Evolutionary conservation across 2,888 invertebrate genomes (phyloP).

Genomic region (Agriopis marginaria): DNA sequence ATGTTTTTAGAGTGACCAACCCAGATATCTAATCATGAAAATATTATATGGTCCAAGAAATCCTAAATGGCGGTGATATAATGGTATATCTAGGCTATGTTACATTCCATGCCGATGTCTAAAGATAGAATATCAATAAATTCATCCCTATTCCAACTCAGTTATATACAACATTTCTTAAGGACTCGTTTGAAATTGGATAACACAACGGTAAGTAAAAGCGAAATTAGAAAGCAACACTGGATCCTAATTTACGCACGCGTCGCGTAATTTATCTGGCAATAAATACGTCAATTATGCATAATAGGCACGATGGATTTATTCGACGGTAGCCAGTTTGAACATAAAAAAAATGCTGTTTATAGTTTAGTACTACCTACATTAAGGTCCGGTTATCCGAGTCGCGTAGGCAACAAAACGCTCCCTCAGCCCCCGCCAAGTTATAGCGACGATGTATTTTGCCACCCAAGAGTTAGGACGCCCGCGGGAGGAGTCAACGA

Average conservation of each 20-base stretch:
- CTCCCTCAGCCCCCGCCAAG: too few species aligned
- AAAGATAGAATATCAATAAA: neutral
- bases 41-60: too few species aligned
- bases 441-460: too few species aligned
- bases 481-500: too few species aligned
- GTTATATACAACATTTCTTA: neutral
- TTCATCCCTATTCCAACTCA: neutral
- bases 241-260: conserved; percentile 67
- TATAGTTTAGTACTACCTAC: neutral
- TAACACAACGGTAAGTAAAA: conserved; percentile 52
- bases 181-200: conserved; percentile 50
- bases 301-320: conserved; percentile 65
- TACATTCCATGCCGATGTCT: neutral
- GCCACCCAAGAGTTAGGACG: too few species aligned
- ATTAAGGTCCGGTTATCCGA: too few species aligned
- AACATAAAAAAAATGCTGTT: conserved; percentile 36
- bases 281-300: conserved; percentile 76
- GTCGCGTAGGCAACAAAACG: too few species aligned
- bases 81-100: neutral
- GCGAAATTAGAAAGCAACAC: conserved; percentile 62
- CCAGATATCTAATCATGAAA: too few species aligned
- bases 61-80: too few species aligned
- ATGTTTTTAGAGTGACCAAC: too few species aligned
- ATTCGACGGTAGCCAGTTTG: conserved; percentile 44
- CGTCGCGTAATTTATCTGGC: conserved; percentile 68